Conservation (phyloP, 2,888 invertebrate species). For the Drosophila subsilvestris region DNA sequence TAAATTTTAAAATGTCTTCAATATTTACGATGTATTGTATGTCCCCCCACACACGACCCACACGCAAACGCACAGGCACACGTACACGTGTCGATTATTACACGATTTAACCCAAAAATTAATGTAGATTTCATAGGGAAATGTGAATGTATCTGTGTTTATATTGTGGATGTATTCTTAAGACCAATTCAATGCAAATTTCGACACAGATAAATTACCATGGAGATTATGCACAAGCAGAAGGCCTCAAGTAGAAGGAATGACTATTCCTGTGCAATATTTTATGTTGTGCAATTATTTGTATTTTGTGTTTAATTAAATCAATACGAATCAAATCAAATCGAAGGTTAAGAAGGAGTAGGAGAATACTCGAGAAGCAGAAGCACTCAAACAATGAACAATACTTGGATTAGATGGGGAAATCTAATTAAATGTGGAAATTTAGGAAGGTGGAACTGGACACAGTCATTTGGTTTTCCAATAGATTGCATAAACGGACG, state of each 20-base stretch:
- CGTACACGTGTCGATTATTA: conserved; percentile 76
- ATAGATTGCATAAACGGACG: background rate
- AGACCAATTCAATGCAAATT: conserved; percentile 61
- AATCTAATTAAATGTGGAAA: conserved; percentile 40
- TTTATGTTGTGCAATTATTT: conserved; percentile 43
- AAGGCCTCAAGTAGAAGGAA: conserved; percentile 18
- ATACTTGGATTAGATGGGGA: conserved; percentile 33
- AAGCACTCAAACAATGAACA: conserved; percentile 37
- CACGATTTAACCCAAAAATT: conserved; percentile 53
- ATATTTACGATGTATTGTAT: conserved; percentile 59
- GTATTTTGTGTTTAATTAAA: conserved; percentile 64
- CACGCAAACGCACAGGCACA: background rate
- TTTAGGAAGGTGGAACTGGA: background rate
- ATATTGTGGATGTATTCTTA: conserved; percentile 27
- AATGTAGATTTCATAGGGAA: conserved; percentile 16
- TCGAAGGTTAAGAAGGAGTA: background rate
- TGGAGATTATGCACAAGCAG: conserved; percentile 56
- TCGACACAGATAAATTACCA: conserved; percentile 53
- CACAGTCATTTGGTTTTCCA: background rate
- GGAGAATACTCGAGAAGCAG: conserved; percentile 18
- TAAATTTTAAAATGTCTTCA: conserved; percentile 80
- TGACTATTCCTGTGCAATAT: conserved; percentile 13
- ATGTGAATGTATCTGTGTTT: background rate
- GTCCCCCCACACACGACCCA: conserved; percentile 22
- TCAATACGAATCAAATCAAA: conserved; percentile 59